phyloP scores from a whole-genome alignment of 2,797 vertebrate genomes.

The Notolepis coatsorum region DNA sequence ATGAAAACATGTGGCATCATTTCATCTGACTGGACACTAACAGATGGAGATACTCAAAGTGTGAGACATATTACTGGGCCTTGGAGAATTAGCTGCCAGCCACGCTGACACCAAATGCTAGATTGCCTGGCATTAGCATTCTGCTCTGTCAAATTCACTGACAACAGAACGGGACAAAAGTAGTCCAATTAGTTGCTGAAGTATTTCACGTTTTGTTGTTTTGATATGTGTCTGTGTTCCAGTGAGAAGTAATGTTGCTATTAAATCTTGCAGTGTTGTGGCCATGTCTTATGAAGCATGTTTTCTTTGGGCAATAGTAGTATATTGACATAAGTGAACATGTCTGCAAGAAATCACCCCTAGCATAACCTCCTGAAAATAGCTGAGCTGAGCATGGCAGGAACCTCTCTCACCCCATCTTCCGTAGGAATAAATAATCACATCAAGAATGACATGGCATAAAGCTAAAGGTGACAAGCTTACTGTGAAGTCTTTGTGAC shows the following conservation, averaged over 20 bases:
- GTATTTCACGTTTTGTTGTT: no score
- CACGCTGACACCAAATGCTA: neutral
- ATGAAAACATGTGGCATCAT: conserved; percentile 42
- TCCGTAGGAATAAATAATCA: neutral
- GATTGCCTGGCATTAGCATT: neutral
- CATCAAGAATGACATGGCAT: neutral
- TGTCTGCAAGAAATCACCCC: no score
- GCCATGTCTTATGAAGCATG: no score
- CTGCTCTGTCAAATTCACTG: neutral
- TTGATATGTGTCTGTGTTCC: neutral
- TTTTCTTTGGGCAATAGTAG: no score
- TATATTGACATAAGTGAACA: no score
- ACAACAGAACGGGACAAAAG: neutral
- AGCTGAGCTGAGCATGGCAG: neutral
- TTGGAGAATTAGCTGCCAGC: conserved; percentile 9
- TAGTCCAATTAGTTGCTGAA: neutral
- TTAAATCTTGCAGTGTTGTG: neutral
- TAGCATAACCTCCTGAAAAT: no score
- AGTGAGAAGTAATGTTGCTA: neutral
- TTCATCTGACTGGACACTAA: conserved; percentile 31
- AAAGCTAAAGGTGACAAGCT: neutral
- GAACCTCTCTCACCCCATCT: conserved; percentile 5
- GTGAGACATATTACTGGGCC: conserved; percentile 12
- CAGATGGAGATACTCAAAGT: conserved; percentile 12
- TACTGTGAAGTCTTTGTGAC: neutral